Conservation (phyloP, 2,797 vertebrate species). For the Decapterus maruadsi region DNA sequence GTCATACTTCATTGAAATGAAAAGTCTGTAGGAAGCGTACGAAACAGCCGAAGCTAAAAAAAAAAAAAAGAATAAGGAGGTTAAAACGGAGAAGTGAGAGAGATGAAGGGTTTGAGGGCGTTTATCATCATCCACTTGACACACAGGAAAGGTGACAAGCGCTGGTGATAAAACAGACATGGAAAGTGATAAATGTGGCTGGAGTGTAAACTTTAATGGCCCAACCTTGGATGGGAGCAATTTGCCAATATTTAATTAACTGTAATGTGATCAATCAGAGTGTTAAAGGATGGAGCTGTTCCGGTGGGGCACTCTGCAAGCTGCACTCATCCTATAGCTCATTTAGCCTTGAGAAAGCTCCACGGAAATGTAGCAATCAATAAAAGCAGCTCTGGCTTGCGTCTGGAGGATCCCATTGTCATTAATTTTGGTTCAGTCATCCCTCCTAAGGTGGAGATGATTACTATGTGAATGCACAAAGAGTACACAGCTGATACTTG, state of each 20-base stretch:
- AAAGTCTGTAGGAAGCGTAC: conserved; percentile 53
- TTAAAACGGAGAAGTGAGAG: conserved; percentile 49
- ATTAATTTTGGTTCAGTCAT: background rate
- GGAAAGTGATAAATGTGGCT: conserved; percentile 71
- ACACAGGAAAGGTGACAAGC: conserved; percentile 63
- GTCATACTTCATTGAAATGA: conserved; percentile 76
- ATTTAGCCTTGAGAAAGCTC: conserved; percentile 69
- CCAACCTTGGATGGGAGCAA: conserved; percentile 73
- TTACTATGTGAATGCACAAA: background rate
- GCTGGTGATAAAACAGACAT: conserved; percentile 68
- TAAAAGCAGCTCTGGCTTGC: conserved; percentile 39
- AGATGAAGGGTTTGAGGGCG: conserved; percentile 50
- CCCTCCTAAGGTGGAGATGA: background rate
- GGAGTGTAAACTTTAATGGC: conserved; percentile 78
- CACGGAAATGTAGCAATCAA: conserved; percentile 67
- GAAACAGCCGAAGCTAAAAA: conserved; percentile 20
- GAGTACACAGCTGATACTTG: background rate
- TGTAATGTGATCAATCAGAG: conserved; percentile 81
- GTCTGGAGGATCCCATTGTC: conserved; percentile 39
- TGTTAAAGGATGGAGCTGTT: conserved; percentile 73
- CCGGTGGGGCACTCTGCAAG: conserved; percentile 59
- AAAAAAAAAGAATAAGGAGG: conserved; percentile 31
- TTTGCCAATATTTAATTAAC: conserved; percentile 85
- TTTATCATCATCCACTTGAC: conserved; percentile 79
- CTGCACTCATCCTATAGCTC: conserved; percentile 64